Evolutionary conservation across 2,797 vertebrate species (phyloP).

Genomic region (Linurgus olivaceus): DNA sequence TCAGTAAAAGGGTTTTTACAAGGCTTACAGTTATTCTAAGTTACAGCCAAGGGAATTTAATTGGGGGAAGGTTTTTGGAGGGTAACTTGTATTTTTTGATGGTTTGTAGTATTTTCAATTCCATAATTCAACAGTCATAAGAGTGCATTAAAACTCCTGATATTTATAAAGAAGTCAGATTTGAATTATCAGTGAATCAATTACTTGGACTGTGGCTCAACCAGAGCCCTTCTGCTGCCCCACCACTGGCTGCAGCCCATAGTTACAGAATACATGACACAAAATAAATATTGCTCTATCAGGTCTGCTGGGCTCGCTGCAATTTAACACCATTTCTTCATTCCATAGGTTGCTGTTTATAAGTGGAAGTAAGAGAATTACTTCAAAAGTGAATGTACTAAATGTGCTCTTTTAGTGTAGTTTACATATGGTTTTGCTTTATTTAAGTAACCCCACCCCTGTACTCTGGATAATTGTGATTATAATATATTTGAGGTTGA

Average conservation of each 20-base stretch:
- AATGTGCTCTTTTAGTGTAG: background rate
- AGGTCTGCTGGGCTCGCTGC: background rate
- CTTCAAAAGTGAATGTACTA: background rate
- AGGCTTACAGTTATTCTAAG: constrained; percentile 11
- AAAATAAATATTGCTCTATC: background rate
- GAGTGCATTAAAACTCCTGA: background rate
- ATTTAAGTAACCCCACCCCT: background rate
- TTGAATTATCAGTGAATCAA: background rate
- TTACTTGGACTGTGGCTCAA: background rate
- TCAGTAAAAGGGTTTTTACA: constrained; percentile 46
- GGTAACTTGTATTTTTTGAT: background rate
- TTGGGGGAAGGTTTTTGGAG: constrained; percentile 2
- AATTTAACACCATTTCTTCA: background rate
- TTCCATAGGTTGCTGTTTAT: background rate
- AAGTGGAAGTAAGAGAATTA: background rate
- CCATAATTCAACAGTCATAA: background rate
- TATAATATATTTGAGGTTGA: background rate
- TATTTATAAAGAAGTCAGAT: background rate
- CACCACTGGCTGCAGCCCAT: background rate
- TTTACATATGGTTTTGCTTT: constrained; percentile 11
- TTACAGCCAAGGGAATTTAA: constrained; percentile 20
- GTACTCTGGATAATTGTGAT: background rate
- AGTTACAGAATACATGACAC: background rate
- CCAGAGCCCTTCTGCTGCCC: background rate
- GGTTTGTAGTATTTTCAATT: constrained; percentile 6